These are phyloP conservation scores for Ptychadena robeensis DNA, from an alignment of 2,797 vertebrate genomes.

Conservation along the genomic window DNA sequence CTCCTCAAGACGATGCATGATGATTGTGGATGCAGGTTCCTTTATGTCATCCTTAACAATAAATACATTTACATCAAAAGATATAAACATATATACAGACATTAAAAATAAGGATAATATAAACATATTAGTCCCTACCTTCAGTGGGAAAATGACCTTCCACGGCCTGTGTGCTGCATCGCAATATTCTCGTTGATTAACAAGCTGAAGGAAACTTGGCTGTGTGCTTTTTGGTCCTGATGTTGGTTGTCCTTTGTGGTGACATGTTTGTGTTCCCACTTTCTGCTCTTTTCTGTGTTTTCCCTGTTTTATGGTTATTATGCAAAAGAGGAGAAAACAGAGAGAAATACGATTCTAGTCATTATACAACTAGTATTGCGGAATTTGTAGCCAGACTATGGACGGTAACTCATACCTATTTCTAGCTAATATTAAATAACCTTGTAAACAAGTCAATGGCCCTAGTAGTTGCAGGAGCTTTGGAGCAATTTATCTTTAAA, in stretches of 20 bases:
- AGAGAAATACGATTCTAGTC: not conserved
- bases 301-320: slow-evolving; percentile 13
- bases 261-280: not conserved
- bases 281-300: not conserved
- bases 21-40: slow-evolving; percentile 35
- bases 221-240: not conserved
- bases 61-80: not conserved
- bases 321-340: slow-evolving; percentile 29
- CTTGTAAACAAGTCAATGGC: not conserved
- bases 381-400: no score
- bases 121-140: not conserved
- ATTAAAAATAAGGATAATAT: not conserved
- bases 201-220: slow-evolving; percentile 30
- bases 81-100: not conserved
- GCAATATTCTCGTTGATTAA: slow-evolving; percentile 47
- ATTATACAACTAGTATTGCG: not conserved
- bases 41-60: slow-evolving; percentile 16
- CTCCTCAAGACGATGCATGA: slow-evolving; percentile 40
- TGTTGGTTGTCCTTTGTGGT: not conserved
- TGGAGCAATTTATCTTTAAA: no score
- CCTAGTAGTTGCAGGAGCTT: not conserved
- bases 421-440: no score
- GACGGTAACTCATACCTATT: no score
- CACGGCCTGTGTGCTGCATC: slow-evolving; percentile 29
- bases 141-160: slow-evolving; percentile 53